Evolutionary conservation across 2,113 vertebrate genomes (phyloP), one percentile per base, ranked within the genome.

Genomic region (Corydoras sp.): DNA sequence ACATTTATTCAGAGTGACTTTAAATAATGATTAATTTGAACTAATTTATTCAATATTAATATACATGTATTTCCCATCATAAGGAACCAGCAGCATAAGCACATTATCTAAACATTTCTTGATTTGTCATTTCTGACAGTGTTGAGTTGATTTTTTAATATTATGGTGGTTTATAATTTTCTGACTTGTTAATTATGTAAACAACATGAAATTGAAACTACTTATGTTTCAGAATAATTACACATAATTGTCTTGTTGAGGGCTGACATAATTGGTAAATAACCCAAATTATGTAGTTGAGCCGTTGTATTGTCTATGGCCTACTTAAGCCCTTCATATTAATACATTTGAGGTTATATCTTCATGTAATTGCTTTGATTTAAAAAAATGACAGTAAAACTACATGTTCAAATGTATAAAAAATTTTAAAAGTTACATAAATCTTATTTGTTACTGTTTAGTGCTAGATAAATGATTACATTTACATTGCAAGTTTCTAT

Each of bases 181-280:
- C 31, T 54, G 53, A 64, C 14, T 64, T 54, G 35, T 65, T 30
- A 50, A 2, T 73, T 43, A 66, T 11, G 29, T 70, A 35, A 73
- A 10, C 62, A 30, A 55, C 31, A 32, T 30, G 53, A 43, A 12
- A 59, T 60, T 51, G 4, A 50, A 64, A 50, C 51, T 62, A 48
- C 60, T 65, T 18, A 62, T 65, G 49, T 50, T 72, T 72, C 29
- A 64, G 70, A 6, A 72, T 49, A 64, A 73, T 76, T 70, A 58
- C 29, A 30, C 54, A 50, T 70, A 69, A 67, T 75, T 77, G 68
- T 66, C 48, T 35, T 72, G 48, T 9, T 73, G 70, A 65, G 60
- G 74, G 65, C 67, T 76, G 51, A 48, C 54, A 49, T 69, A 31
- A 66, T 76, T 76, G 61, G 61, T 58, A 61, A 75, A 56, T 75